These are phyloP conservation scores for Proterorhinus semilunaris DNA, from an alignment of 2,113 vertebrate genomes.

Conservation along the genomic window DNA sequence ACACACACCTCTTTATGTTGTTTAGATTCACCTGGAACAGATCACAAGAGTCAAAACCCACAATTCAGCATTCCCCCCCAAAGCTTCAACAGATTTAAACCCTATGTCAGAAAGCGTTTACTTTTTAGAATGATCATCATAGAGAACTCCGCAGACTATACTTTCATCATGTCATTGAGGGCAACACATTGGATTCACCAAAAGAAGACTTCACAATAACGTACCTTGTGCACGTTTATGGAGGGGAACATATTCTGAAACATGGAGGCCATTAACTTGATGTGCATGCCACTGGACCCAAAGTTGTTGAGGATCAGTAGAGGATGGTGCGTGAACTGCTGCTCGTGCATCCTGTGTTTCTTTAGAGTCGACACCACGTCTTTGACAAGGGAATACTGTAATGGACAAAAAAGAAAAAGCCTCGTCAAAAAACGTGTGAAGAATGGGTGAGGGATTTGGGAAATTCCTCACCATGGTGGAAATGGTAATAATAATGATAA, in stretches of 20 bases:
- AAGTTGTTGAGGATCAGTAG: constrained; percentile 92
- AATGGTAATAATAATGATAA: too few relatives aligned
- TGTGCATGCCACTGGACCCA: constrained; percentile 84
- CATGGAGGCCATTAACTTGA: constrained; percentile 92
- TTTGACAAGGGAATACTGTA: constrained; percentile 84
- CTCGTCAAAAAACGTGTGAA: neutral
- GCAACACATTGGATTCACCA: neutral
- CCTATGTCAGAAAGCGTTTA: constrained; percentile 72
- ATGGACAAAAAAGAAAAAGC: too few relatives aligned
- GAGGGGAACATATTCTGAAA: constrained; percentile 95
- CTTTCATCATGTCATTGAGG: constrained; percentile 62
- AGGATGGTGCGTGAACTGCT: constrained; percentile 88
- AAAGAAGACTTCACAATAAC: too few relatives aligned
- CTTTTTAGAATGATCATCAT: constrained; percentile 66
- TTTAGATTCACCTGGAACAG: constrained; percentile 84
- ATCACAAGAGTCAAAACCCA: neutral
- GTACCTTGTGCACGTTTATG: constrained; percentile 90
- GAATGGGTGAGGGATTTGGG: too few relatives aligned
- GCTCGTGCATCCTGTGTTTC: constrained; percentile 90
- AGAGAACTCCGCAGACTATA: constrained; percentile 75
- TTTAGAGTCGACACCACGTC: constrained; percentile 88
- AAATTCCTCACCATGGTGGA: too few relatives aligned
- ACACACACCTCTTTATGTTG: constrained; percentile 86
- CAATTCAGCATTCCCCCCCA: neutral
- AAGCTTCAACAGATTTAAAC: neutral